phyloP scores from a whole-genome alignment of 2,113 vertebrate species.

The Pygathrix nemaeus region DNA sequence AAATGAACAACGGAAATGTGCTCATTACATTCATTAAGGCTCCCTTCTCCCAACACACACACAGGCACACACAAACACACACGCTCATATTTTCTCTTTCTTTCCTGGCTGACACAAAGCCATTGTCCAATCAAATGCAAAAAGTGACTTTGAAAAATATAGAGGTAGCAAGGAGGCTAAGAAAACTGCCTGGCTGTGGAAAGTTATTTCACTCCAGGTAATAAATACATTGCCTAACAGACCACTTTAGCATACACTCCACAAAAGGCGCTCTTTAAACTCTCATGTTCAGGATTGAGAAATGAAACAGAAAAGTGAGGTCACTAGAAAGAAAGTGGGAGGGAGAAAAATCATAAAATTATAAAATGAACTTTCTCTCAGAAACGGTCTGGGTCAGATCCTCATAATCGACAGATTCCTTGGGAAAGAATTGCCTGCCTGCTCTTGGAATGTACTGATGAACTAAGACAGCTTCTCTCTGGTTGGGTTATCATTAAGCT shows the following conservation, averaged over 20 bases:
- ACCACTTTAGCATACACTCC: slow-evolving; percentile 39
- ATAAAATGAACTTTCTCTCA: slow-evolving; percentile 49
- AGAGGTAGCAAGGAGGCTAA: background rate
- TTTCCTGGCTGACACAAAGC: background rate
- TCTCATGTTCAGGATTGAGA: background rate
- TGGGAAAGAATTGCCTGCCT: background rate
- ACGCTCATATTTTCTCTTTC: background rate
- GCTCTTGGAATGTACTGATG: background rate
- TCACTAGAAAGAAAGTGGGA: background rate
- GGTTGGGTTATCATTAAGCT: background rate
- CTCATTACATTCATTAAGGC: slow-evolving; percentile 43
- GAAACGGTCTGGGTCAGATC: slow-evolving; percentile 7
- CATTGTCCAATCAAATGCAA: background rate
- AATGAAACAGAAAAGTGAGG: slow-evolving; percentile 56
- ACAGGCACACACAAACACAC: background rate
- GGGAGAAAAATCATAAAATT: slow-evolving; percentile 52
- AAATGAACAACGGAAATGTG: slow-evolving; percentile 65
- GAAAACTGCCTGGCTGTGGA: slow-evolving; percentile 36
- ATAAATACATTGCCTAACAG: slow-evolving; percentile 58
- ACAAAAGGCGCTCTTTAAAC: slow-evolving; percentile 53
- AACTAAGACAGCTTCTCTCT: background rate
- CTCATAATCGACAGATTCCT: background rate
- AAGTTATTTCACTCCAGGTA: slow-evolving; percentile 60
- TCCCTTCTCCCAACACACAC: background rate
- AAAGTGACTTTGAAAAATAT: background rate